Evolutionary conservation across 2,797 vertebrate species (phyloP), one percentile per base, ranked within the genome.

Genomic region (Cuniculus paca): DNA sequence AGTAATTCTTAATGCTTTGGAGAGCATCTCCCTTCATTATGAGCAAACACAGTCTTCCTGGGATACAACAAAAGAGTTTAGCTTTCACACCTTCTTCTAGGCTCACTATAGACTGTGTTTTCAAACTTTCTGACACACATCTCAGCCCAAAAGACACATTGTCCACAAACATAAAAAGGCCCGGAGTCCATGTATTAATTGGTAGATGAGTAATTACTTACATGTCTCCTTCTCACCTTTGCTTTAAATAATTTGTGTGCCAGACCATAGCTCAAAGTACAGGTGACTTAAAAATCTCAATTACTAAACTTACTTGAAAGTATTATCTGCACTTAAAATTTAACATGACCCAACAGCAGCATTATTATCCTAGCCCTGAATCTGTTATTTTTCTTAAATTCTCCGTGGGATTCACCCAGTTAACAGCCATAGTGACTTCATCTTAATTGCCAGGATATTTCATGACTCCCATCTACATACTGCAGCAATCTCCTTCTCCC

Each of bases 1-100:
- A 81, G 14, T 68, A 80, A 91, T 56, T 86, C 94, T 87, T 75
- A 85, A 72, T 92, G 68, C 9, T 81, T 93, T 50, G 52, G 10
- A 94, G 86, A 92, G 22, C 4, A 95, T 74, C 9, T 20, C 2
- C 77, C 1, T 89, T 14, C 12, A 14, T 45, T 84, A 54, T 56
- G 19, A n/a, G 9, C 39, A 75, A 97, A 58, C 45, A 45, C 26
- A 74, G 60, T 0, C 3, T 61, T 95, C 9, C 39, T 80, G 6
- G 17, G 72, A 79, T 26, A 36, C 0, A 65, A 84, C 7, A 48
- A 19, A 94, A 68, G 56, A 28, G 86, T 90, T 48, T 48, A 80
- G 1, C 36, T 80, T 92, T 88, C 65, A 88, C 2, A 61, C 5
- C 56, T 24, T 92, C n/a, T 83, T 50, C 8, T 48, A 56, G 70